A percentile compares a stretch with the other conserved stretches of the same genome.
phyloP scores from a whole-genome alignment of 2,797 vertebrate species.

The Rhabdomys pumilio region DNA sequence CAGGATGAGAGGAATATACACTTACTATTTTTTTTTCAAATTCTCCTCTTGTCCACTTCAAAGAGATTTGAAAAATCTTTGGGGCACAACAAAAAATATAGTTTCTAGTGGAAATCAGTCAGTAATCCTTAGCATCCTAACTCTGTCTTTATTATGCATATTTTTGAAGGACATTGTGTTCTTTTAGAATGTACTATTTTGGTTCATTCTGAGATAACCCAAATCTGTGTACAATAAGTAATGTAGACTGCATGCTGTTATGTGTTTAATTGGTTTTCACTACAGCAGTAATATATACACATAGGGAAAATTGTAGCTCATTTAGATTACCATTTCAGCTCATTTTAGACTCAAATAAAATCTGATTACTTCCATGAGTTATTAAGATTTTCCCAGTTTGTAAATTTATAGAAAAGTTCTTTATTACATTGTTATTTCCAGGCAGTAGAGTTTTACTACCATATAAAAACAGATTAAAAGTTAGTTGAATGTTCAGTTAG shows the following conservation, averaged over 20 bases:
- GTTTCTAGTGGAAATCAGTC: background rate
- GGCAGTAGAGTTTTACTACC: constrained; percentile 77
- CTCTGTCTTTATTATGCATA: background rate
- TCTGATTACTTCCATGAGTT: constrained; percentile 68
- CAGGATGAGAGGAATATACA: background rate
- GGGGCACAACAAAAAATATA: background rate
- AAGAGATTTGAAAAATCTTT: background rate
- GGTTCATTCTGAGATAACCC: background rate
- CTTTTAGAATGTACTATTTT: constrained; percentile 1
- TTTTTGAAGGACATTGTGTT: background rate
- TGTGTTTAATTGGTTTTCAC: constrained; percentile 50
- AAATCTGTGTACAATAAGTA: background rate
- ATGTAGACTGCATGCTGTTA: background rate
- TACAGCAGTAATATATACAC: background rate
- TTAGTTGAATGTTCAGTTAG: constrained; percentile 66
- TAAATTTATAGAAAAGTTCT: constrained; percentile 77
- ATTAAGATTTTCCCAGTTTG: constrained; percentile 74
- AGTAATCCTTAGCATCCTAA: background rate
- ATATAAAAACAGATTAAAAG: constrained; percentile 78
- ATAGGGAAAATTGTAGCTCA: constrained; percentile 5
- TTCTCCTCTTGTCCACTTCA: background rate
- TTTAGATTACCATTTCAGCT: constrained; percentile 44
- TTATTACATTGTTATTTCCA: constrained; percentile 78
- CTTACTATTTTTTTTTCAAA: background rate
- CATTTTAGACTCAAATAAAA: constrained; percentile 59